phyloP scores from a whole-genome alignment of 2,113 vertebrate genomes.

The Oreotragus oreotragus region DNA sequence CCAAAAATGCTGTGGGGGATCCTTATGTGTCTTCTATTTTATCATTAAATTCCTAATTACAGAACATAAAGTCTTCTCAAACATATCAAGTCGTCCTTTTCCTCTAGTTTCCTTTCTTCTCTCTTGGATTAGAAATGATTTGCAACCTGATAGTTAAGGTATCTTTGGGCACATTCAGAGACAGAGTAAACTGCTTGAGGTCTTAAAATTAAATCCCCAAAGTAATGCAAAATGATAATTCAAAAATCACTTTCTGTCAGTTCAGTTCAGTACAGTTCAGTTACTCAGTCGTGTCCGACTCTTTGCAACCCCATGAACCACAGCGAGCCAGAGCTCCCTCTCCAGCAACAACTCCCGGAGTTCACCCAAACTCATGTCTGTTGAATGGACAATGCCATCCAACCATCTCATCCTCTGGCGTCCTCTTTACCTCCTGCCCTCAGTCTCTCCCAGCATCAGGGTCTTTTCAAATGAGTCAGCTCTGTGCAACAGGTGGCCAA shows the following conservation, averaged over 20 bases:
- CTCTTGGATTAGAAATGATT: background rate
- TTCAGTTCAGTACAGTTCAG: background rate
- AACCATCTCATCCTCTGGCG: background rate
- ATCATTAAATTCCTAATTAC: background rate
- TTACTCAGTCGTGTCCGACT: background rate
- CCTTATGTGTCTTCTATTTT: background rate
- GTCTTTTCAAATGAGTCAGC: background rate
- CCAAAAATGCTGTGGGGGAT: background rate
- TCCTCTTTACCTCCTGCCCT: background rate
- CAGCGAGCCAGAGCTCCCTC: background rate
- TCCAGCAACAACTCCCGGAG: background rate
- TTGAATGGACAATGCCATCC: background rate
- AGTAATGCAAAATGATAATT: background rate
- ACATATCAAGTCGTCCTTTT: background rate
- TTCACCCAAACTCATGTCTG: background rate
- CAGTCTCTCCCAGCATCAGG: background rate
- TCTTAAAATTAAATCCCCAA: background rate
- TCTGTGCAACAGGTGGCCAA: background rate
- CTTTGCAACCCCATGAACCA: background rate
- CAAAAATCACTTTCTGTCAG: background rate
- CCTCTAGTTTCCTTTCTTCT: background rate
- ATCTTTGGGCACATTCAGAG: background rate
- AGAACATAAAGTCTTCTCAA: background rate
- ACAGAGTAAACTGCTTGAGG: background rate
- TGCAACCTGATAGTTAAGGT: background rate